These are phyloP conservation scores for Oligia fasciuncula DNA, from an alignment of 2,888 invertebrate species.

Conservation along the genomic window DNA sequence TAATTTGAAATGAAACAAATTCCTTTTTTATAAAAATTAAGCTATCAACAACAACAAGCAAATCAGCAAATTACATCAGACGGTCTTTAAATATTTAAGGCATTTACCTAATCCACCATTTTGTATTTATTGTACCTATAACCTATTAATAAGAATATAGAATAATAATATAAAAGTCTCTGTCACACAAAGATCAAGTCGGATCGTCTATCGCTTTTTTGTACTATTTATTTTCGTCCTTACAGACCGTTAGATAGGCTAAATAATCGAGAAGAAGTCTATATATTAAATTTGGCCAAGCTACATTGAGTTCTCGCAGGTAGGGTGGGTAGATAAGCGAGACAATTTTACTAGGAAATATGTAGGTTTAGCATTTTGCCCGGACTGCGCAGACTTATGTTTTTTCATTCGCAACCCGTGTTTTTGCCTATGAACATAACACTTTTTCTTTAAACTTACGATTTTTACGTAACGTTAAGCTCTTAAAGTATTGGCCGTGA, in stretches of 20 bases:
- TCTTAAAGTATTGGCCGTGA: slow-evolving; percentile 17
- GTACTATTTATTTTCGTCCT: slow-evolving; percentile 56
- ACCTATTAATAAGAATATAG: neutral
- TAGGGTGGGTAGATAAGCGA: slow-evolving; percentile 13
- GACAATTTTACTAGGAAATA: slow-evolving; percentile 25
- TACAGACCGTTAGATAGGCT: slow-evolving; percentile 62
- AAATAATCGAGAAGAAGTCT: slow-evolving; percentile 64
- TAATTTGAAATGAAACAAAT: neutral
- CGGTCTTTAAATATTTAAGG: neutral
- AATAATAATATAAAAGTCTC: slow-evolving; percentile 3
- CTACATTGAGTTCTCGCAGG: slow-evolving; percentile 50
- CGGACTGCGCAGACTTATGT: neutral
- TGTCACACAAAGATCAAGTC: neutral
- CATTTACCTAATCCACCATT: neutral
- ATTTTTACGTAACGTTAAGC: slow-evolving; percentile 8
- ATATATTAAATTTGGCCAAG: slow-evolving; percentile 66
- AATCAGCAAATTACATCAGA: neutral
- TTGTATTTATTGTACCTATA: neutral
- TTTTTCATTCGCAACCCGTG: slow-evolving; percentile 21
- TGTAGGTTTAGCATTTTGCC: neutral
- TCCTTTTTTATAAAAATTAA: neutral
- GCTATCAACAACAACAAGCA: neutral
- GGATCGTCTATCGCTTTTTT: neutral
- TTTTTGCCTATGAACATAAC: slow-evolving; percentile 24
- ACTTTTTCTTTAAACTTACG: slow-evolving; percentile 15